A percentile compares a stretch with the other conserved stretches of the same genome.
Evolutionary conservation across 2,888 invertebrate genomes (phyloP).

Genomic region (Caenorhabditis doughertyi): DNA sequence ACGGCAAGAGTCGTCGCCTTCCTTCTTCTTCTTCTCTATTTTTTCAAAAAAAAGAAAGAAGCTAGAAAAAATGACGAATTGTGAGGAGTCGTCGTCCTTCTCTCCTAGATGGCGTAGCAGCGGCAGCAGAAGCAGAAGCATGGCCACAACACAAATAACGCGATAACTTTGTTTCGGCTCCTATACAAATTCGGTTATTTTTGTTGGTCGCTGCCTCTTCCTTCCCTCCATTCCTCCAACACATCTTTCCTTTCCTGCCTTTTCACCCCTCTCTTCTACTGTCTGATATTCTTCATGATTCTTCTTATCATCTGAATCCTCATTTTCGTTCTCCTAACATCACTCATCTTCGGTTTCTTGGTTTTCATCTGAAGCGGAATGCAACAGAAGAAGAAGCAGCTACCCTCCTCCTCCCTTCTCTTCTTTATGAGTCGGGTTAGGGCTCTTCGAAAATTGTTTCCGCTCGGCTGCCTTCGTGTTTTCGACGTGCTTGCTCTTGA

Average conservation of each 20-base stretch:
- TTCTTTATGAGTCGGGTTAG: constrained; percentile 56
- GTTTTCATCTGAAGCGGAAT: constrained; percentile 13
- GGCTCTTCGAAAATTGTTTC: constrained; percentile 61
- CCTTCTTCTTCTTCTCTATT: constrained; percentile 8
- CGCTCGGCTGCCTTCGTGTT: constrained; percentile 55
- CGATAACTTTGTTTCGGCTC: constrained; percentile 69
- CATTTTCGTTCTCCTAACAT: background rate
- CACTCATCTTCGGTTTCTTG: constrained; percentile 36
- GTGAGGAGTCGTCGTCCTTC: constrained; percentile 45
- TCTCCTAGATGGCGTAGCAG: constrained; percentile 7
- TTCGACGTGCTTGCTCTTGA: constrained; percentile 29
- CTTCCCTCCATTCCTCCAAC: constrained; percentile 9
- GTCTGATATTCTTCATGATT: background rate
- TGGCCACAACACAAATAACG: constrained; percentile 64
- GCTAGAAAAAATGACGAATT: constrained; percentile 64
- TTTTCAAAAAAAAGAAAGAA: constrained; percentile 17
- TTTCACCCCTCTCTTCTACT: background rate
- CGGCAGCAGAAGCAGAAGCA: constrained; percentile 19
- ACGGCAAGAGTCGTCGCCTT: constrained; percentile 30
- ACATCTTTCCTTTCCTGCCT: background rate
- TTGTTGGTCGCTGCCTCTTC: constrained; percentile 45
- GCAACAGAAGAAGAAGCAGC: constrained; percentile 19
- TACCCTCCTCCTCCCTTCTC: constrained; percentile 4
- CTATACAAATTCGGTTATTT: constrained; percentile 65
- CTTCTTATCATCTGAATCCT: background rate